Evolutionary conservation across 2,797 vertebrate genomes (phyloP), one percentile per base, ranked within the genome.

Genomic region (Oryzias dopingdopingensis): DNA sequence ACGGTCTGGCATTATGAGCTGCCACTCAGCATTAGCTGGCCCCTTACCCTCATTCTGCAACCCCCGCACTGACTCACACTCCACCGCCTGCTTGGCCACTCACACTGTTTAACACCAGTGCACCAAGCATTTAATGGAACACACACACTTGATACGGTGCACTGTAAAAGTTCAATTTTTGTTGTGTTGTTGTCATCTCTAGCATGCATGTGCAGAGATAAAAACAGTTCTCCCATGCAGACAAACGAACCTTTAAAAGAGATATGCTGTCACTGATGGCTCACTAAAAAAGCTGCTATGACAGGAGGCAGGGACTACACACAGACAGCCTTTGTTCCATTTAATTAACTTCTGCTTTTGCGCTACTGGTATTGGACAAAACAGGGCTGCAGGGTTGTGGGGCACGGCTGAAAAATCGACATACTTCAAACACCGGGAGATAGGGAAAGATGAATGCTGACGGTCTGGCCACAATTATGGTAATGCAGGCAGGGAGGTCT

Each of bases 1-100:
- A 90, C 86, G 77, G 85, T 85, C 85, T 92, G 89, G 90, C 87
- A 91, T 92, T 92, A 92, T 91, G 83, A 89, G 88, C 90, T 91
- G 91, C 85, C 91, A 91, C 86, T 91, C 91, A 91, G 91, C 87
- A 88, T 87, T 89, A 87, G 85, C 77, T 83, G 83, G 84, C 87
- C 85, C 83, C 76, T 83, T 84, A 83, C 84, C 82, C 85, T 83
- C 84, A 80, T 84, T 81, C 72, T 67, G 79, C 84, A 82, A 89
- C 89, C 90, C 86, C 85, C 86, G 81, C 88, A 85, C 88, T 92
- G 90, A 92, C 90, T 92, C 91, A 91, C 88, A 76, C 86, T 84
- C 86, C 80, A 74, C 86, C 55, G 83, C 77, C 86, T 86, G 85
- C 86, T 80, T 57, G 82, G 86, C 82, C 86, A 87, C 88, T 88